These are phyloP conservation scores for Macrochelys suwanniensis DNA, from an alignment of 2,797 vertebrate species.

Conservation along the genomic window DNA sequence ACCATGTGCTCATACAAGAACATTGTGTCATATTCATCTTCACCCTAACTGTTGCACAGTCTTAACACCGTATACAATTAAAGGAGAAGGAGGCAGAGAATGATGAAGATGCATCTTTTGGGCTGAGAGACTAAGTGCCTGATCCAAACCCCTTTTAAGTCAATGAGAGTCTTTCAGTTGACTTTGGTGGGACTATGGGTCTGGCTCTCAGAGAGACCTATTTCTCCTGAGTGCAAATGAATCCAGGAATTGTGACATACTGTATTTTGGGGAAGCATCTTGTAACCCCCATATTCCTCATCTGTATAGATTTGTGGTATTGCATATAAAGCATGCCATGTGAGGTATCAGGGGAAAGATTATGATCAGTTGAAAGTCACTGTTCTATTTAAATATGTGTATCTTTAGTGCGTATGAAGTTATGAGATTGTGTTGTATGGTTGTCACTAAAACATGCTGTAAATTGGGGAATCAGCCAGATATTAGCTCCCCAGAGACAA, in stretches of 20 bases:
- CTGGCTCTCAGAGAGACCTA: slow-evolving; percentile 8
- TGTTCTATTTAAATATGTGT: too few relatives aligned
- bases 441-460: too few relatives aligned
- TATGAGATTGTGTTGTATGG: too few relatives aligned
- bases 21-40: not conserved
- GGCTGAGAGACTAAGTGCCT: not conserved
- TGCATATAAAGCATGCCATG: too few relatives aligned
- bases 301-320: too few relatives aligned
- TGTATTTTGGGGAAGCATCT: too few relatives aligned
- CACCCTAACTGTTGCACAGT: not conserved
- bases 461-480: too few relatives aligned
- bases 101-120: not conserved
- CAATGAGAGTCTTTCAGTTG: slow-evolving; percentile 18
- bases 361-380: too few relatives aligned
- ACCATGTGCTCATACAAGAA: not conserved
- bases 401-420: too few relatives aligned
- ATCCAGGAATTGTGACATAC: not conserved
- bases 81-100: not conserved
- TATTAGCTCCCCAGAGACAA: too few relatives aligned
- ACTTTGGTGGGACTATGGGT: not conserved
- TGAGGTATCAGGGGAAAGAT: too few relatives aligned
- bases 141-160: slow-evolving; percentile 29
- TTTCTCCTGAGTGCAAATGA: not conserved
- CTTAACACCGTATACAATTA: not conserved
- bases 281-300: too few relatives aligned